phyloP scores from a whole-genome alignment of 2,797 vertebrate genomes.

The Novumbra hubbsi region DNA sequence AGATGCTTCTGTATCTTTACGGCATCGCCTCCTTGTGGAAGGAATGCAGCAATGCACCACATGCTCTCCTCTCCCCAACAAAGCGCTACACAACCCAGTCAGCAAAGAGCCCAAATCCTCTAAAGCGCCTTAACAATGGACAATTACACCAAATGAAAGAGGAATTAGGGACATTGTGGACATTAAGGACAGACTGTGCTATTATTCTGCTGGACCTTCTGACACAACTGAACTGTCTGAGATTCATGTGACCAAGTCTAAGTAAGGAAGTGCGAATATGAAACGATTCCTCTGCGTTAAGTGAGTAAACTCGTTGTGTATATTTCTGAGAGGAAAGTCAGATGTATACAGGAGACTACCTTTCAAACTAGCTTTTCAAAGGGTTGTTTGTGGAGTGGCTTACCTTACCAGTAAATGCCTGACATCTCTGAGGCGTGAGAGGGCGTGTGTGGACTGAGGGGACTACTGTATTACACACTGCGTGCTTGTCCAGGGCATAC shows the following conservation, averaged over 20 bases:
- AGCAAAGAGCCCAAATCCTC: constrained; percentile 46
- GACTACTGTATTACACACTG: neutral
- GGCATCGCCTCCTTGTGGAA: constrained; percentile 63
- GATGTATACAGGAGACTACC: neutral
- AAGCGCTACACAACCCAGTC: constrained; percentile 10
- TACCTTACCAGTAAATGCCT: neutral
- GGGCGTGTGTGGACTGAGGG: neutral
- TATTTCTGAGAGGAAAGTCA: neutral
- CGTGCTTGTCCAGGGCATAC: no score
- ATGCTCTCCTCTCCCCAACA: neutral
- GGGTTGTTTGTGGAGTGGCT: neutral
- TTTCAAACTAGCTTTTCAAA: neutral
- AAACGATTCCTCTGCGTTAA: neutral
- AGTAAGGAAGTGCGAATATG: neutral
- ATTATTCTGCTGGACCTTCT: constrained; percentile 31
- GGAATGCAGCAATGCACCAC: constrained; percentile 53
- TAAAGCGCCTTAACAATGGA: constrained; percentile 62
- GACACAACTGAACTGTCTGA: neutral
- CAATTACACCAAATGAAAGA: constrained; percentile 60
- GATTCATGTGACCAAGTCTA: neutral
- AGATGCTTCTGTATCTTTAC: constrained; percentile 3
- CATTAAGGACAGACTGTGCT: constrained; percentile 12
- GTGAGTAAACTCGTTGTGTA: no score
- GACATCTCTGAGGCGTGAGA: neutral
- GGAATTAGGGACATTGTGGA: constrained; percentile 45